A percentile compares a stretch with the other conserved stretches of the same genome.
Conservation (phyloP, 2,113 vertebrate genomes). For the Neogobius melanostomus region DNA sequence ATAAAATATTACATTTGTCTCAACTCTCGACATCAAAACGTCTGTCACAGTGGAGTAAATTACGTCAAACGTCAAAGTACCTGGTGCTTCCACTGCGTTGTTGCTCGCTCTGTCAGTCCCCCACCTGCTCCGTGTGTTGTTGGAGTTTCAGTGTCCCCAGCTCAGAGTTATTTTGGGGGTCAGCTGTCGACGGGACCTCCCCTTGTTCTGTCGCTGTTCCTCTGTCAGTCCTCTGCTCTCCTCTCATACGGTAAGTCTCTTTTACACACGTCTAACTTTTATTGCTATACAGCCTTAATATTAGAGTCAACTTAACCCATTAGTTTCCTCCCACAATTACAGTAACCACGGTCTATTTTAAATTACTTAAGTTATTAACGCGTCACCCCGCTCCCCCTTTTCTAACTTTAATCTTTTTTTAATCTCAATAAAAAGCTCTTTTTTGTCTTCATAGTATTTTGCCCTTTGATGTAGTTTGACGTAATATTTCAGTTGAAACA, state of each 20-base stretch:
- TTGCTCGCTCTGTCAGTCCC: not conserved
- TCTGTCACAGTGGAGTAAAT: too few relatives aligned
- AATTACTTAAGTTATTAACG: too few relatives aligned
- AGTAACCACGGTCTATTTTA: too few relatives aligned
- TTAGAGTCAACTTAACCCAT: not conserved
- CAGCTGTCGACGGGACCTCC: constrained; percentile 55
- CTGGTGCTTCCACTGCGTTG: not conserved
- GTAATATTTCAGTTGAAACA: not conserved
- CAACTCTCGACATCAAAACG: too few relatives aligned
- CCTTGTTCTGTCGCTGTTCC: constrained; percentile 32
- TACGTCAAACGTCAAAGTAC: too few relatives aligned
- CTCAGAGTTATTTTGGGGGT: constrained; percentile 75
- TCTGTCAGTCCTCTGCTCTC: constrained; percentile 17
- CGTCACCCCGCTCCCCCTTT: too few relatives aligned
- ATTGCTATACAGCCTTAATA: not conserved
- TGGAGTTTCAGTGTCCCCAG: not conserved
- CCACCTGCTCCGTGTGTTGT: not conserved
- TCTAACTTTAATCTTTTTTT: too few relatives aligned
- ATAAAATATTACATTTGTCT: too few relatives aligned
- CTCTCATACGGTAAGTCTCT: constrained; percentile 43
- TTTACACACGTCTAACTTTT: not conserved
- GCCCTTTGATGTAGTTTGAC: not conserved
- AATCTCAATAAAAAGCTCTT: too few relatives aligned
- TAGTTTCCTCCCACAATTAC: not conserved
- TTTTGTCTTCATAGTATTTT: not conserved